A percentile compares a stretch with the other conserved stretches of the same genome.
Evolutionary conservation across 2,888 invertebrate genomes (phyloP).

Genomic region (Synanthedon andrenaeformis): DNA sequence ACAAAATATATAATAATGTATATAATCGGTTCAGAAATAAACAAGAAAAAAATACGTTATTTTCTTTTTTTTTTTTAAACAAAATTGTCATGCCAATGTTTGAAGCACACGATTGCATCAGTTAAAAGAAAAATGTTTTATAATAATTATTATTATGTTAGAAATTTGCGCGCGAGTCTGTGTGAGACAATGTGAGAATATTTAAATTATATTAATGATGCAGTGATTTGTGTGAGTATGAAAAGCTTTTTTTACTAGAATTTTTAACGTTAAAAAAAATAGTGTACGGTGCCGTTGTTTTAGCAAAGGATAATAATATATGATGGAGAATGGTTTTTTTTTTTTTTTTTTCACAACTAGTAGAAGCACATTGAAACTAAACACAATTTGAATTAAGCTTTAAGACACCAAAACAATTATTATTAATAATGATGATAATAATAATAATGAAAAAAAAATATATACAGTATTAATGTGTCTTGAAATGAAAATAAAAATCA

Average conservation of each 20-base stretch:
- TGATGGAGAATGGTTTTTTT: not conserved
- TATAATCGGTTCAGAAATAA: too few species aligned
- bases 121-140: slow-evolving; percentile 7
- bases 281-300: slow-evolving; percentile 37
- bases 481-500: not conserved
- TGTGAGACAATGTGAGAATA: slow-evolving; percentile 32
- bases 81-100: not conserved
- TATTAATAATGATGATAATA: too few species aligned
- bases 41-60: too few species aligned
- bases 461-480: too few species aligned
- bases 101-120: slow-evolving; percentile 33
- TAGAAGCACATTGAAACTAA: too few species aligned
- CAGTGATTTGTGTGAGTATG: slow-evolving; percentile 49
- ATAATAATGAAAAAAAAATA: too few species aligned
- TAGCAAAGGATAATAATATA: not conserved
- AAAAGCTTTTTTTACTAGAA: slow-evolving; percentile 53
- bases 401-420: too few species aligned
- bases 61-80: not conserved
- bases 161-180: slow-evolving; percentile 21
- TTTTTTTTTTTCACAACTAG: too few species aligned
- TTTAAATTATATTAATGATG: slow-evolving; percentile 22
- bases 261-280: slow-evolving; percentile 19
- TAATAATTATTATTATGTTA: slow-evolving; percentile 4
- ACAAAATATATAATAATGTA: too few species aligned
- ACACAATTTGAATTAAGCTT: too few species aligned